Percentiles rank a stretch among this genome's conserved stretches.
Conservation (phyloP, 2,797 vertebrate genomes). For the Phalanger gymnotis region DNA sequence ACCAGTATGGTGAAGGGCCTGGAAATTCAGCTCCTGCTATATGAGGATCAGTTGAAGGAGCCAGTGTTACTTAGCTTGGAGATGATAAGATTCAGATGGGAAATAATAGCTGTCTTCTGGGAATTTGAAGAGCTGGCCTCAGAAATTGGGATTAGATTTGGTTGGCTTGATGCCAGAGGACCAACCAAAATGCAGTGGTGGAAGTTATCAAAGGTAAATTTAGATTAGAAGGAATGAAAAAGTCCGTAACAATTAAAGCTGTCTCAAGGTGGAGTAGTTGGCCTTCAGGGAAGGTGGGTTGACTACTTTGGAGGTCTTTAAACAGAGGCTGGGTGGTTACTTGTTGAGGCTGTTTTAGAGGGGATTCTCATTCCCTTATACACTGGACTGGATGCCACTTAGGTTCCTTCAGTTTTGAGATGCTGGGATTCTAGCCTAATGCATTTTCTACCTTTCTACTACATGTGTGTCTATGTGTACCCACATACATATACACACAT, state of each 20-base stretch:
- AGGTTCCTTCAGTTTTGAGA: not conserved
- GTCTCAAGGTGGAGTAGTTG: not conserved
- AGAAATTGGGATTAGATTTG: not conserved
- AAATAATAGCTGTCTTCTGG: not conserved
- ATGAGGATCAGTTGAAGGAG: not conserved
- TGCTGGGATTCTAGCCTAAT: not conserved
- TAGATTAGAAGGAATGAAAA: not conserved
- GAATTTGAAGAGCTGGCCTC: not conserved
- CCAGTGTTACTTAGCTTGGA: not conserved
- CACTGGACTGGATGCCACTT: not conserved
- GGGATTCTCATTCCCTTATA: not conserved
- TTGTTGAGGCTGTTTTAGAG: not conserved
- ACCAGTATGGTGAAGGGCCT: not conserved
- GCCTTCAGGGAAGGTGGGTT: not conserved
- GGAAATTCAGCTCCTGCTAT: not conserved
- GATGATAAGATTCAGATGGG: not conserved
- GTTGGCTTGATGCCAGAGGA: not conserved
- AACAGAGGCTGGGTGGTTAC: not conserved
- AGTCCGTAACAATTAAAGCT: not conserved
- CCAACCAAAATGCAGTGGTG: not conserved
- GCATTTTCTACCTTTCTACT: not conserved
- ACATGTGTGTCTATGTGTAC: not conserved
- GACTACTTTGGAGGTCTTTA: not conserved
- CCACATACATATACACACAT: fast-evolving
- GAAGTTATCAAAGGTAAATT: not conserved